phyloP scores from a whole-genome alignment of 2,113 vertebrate genomes.

The Micronisus gabar region DNA sequence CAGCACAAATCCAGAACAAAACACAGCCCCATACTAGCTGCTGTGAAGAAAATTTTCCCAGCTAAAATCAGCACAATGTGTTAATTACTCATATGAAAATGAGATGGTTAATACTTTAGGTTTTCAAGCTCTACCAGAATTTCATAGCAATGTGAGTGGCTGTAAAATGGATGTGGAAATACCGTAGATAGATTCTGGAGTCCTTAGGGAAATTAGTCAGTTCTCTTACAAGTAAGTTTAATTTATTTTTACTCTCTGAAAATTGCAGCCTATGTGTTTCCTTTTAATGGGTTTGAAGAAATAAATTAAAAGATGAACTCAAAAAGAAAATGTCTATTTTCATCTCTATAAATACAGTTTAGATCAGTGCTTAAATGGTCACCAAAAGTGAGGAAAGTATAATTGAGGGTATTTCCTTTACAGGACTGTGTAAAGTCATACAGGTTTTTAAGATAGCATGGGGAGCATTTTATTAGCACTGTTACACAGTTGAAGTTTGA shows the following conservation, averaged over 20 bases:
- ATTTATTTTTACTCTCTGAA: conserved; percentile 58
- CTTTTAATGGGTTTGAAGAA: background rate
- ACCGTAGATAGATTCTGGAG: background rate
- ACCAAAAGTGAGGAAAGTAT: background rate
- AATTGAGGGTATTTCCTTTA: background rate
- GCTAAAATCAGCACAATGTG: background rate
- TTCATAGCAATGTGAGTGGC: background rate
- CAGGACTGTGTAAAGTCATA: background rate
- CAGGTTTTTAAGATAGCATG: background rate
- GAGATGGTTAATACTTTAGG: background rate
- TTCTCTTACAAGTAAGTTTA: conserved; percentile 45
- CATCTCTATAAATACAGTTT: background rate
- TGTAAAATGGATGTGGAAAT: conserved; percentile 18
- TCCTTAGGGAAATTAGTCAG: conserved; percentile 45
- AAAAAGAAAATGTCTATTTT: background rate
- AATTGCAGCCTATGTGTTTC: background rate
- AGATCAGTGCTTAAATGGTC: background rate
- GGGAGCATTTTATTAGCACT: background rate
- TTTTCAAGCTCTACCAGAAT: conserved; percentile 12
- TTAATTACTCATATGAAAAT: background rate
- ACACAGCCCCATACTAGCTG: too few relatives aligned
- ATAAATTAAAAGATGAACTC: background rate
- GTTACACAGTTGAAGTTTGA: background rate
- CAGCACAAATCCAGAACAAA: too few relatives aligned
- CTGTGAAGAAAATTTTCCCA: too few relatives aligned